Conservation (phyloP, 2,113 vertebrate genomes). For the Proteles cristata region DNA sequence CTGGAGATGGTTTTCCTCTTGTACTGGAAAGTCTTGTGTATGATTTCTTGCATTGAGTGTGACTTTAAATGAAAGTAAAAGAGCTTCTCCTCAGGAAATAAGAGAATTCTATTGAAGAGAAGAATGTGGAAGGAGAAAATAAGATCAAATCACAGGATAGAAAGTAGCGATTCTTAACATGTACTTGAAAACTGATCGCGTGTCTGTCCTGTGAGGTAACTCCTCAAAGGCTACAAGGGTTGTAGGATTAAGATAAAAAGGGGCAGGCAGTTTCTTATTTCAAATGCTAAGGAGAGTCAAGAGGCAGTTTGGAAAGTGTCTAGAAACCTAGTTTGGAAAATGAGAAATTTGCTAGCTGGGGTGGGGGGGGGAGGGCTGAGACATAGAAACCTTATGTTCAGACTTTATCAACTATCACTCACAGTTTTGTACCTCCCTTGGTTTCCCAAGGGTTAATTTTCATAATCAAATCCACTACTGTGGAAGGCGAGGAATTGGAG, state of each 20-base stretch:
- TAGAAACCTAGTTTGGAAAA: neutral
- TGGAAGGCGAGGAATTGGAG: neutral
- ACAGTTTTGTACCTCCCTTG: neutral
- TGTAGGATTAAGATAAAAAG: neutral
- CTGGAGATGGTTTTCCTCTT: neutral
- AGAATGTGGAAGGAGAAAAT: neutral
- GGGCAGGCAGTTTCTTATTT: neutral
- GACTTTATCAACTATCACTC: neutral
- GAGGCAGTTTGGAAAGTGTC: neutral
- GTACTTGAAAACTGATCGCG: neutral
- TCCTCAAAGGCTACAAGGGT: neutral
- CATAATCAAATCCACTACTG: neutral
- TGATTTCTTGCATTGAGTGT: neutral
- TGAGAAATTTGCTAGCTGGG: neutral
- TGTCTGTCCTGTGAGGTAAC: neutral
- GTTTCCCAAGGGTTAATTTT: neutral
- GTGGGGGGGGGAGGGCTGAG: neutral
- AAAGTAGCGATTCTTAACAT: neutral
- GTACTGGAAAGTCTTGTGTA: neutral
- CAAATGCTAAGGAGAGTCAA: neutral
- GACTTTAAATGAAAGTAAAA: conserved; percentile 15
- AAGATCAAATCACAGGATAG: neutral
- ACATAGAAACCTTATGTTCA: neutral
- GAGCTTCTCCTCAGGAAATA: neutral
- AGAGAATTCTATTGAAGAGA: neutral